Conservation (phyloP, 2,113 vertebrate species). For the Ammodytes dubius region DNA sequence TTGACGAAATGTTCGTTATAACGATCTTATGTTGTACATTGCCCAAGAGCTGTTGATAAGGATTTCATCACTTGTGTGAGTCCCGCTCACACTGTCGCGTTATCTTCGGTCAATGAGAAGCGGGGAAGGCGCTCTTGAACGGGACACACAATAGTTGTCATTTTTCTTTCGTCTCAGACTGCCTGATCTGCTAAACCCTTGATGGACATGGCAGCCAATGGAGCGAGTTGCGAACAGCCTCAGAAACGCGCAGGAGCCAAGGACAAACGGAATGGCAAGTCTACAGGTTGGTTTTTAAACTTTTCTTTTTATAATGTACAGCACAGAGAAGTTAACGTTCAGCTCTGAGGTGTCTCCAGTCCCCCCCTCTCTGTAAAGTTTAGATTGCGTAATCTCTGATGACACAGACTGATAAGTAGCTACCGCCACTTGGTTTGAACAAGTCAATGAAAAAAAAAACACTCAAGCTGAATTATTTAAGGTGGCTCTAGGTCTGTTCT, state of each 20-base stretch:
- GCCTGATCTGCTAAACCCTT: conserved; percentile 60
- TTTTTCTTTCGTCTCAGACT: conserved; percentile 28
- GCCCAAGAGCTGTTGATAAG: conserved; percentile 4
- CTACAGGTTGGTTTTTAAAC: conserved; percentile 87
- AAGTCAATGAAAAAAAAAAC: conserved; percentile 13
- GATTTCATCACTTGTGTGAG: neutral
- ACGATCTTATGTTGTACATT: neutral
- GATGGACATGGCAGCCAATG: conserved; percentile 96
- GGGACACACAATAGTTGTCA: neutral
- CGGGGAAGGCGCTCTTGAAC: neutral
- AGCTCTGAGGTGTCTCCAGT: neutral
- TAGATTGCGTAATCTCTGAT: conserved; percentile 2
- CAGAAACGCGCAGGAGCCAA: conserved; percentile 90
- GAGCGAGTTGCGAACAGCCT: conserved; percentile 89
- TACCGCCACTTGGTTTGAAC: neutral
- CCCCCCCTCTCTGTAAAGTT: neutral
- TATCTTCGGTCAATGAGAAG: neutral
- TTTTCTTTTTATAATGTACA: neutral
- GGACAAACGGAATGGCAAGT: conserved; percentile 93
- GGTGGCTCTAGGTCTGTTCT: conserved; percentile 18
- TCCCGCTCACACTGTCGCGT: neutral
- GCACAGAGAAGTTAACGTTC: neutral
- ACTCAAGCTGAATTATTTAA: neutral
- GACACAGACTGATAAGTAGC: neutral
- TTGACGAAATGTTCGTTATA: neutral